Base-by-base conservation (phyloP, 2,888 invertebrate species). In the Beris chalybata region DNA sequence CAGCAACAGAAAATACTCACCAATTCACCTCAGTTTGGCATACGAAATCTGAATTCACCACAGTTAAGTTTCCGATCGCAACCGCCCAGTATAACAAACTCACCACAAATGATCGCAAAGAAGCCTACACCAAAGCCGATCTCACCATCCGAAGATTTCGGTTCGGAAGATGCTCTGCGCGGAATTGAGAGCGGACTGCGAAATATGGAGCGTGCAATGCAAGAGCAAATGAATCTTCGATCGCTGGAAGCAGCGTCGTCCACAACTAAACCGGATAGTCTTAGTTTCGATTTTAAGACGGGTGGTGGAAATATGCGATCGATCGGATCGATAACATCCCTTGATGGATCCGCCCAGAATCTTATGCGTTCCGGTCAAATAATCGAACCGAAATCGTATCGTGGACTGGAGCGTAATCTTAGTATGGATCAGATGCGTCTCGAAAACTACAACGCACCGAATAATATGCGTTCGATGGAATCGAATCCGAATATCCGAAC, bases 171-270 rank as follows among this genome's bases (percentile, higher is more conserved):
- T 70, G 81, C 81, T 0, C 69, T 81, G 54, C 76, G 81, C 0
- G 81, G 81, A 54, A 81, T 81, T 15, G 81, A 81, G 67, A 80
- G 81, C 64, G 81, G 81, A 4, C 71, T 81, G 15, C 76, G 80
- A 22, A 81, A 80, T 66, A 81, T 81, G 81, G 81, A 81, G 69
- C 76, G 81, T 22, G 81, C 81, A 64, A 81, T 81, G 81, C 79
- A 80, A 71, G 81, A 81, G 69, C 81, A 81, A 72, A 79, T 81
- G 76, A 81, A 77, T 69, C 66, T 81, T 48, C 73, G 81, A 15
- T 78, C 76, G 32, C 69, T 79, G 66, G 81, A 81, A 71, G 77
- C 76, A 0, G 76, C 76, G 3, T 74, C 70, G 2, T 72, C 65
- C 4, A 69, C 71, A 4, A 67, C 70, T 5, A 63, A 66, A 29